phyloP scores from a whole-genome alignment of 2,888 invertebrate genomes.

The Neria commutata region DNA sequence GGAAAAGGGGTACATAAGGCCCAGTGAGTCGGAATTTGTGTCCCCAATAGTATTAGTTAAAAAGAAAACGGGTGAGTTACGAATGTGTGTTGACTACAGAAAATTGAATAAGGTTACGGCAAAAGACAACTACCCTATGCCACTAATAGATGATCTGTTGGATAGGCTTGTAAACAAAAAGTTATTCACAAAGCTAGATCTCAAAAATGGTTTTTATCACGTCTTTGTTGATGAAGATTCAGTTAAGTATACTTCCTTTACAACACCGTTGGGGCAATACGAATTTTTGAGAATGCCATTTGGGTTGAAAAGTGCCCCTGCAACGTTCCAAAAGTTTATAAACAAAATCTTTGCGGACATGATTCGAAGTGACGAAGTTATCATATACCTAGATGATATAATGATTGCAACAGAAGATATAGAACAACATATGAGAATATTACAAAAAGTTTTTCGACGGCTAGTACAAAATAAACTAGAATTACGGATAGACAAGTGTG shows the following conservation, averaged over 20 bases:
- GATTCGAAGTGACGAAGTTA: conserved; percentile 23
- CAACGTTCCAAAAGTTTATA: conserved; percentile 27
- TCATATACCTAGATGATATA: conserved; percentile 40
- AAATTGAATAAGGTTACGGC: conserved; percentile 8
- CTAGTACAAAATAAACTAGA: conserved; percentile 28
- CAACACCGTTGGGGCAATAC: conserved; percentile 11
- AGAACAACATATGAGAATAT: conserved; percentile 29
- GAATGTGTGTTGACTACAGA: conserved; percentile 16
- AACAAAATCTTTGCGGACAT: conserved; percentile 28
- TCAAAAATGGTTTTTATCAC: conserved; percentile 24
- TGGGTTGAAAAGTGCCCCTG: conserved; percentile 29
- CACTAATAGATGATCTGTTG: conserved; percentile 14
- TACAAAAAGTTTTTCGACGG: conserved; percentile 29
- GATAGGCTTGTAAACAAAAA: conserved; percentile 7
- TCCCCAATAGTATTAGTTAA: conserved; percentile 10
- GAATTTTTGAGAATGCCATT: conserved; percentile 29
- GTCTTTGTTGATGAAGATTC: conserved; percentile 17
- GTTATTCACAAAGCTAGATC: conserved; percentile 21
- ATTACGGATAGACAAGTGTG: conserved; percentile 33
- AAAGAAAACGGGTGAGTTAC: conserved; percentile 4
- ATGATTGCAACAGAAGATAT: conserved; percentile 33
- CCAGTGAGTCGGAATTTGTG: conserved; percentile 10
- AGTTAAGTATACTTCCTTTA: conserved; percentile 23
- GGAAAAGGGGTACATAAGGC: neutral
- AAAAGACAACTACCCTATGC: conserved; percentile 10